These are phyloP conservation scores for Brachyopa scutellaris DNA, from an alignment of 2,888 invertebrate genomes.

Conservation along the genomic window DNA sequence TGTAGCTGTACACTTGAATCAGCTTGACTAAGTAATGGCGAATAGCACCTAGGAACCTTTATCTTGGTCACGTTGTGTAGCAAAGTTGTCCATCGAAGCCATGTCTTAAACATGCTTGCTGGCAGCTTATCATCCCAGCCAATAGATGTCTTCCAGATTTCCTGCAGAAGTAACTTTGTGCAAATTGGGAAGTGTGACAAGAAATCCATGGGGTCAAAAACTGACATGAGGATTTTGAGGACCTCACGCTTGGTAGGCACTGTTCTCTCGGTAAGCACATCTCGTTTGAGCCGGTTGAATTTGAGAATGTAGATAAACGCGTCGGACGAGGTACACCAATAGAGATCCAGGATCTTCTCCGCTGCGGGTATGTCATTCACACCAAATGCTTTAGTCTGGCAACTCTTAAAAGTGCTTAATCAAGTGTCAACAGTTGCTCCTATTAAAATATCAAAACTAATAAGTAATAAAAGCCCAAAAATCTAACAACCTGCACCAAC, in stretches of 20 bases:
- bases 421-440: too few relatives aligned
- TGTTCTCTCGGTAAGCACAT: neutral
- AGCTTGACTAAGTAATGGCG: neutral
- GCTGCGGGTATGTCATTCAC: neutral
- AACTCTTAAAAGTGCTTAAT: too few relatives aligned
- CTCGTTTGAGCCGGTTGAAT: conserved; percentile 12
- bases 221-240: too few relatives aligned
- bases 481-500: too few relatives aligned
- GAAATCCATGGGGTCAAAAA: neutral
- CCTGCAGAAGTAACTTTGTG: neutral
- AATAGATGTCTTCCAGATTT: too few relatives aligned
- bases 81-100: neutral
- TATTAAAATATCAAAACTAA: too few relatives aligned
- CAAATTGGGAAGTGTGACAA: neutral
- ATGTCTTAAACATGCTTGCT: neutral
- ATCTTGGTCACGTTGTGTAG: neutral
- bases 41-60: neutral
- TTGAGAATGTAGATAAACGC: neutral
- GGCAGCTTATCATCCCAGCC: too few relatives aligned
- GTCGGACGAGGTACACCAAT: neutral
- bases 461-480: too few relatives aligned
- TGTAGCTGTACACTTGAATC: neutral
- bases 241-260: conserved; percentile 27
- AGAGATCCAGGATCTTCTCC: neutral
- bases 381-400: neutral